Base-by-base conservation (phyloP, 2,113 vertebrate species). In the Heliornis fulica region DNA sequence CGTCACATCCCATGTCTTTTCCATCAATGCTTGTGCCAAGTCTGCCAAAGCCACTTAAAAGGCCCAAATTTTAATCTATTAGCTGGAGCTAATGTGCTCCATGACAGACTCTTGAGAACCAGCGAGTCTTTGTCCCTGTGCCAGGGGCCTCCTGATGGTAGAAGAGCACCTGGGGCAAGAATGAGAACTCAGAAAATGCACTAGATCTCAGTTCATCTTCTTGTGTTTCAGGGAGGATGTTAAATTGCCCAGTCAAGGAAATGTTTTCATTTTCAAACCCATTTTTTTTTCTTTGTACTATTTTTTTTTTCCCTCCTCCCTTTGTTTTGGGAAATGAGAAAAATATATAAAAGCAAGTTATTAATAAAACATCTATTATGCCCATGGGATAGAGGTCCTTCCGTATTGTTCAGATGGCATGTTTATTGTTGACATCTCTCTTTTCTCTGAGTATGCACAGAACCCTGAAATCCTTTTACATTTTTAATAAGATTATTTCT, bases 401-500 rank as follows among this genome's bases (percentile, higher is more conserved):
- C 95, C 25, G 60, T 92, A 79, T 95, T 96, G 93, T 97, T 97
- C 93, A 92, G 94, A 94, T 92, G 92, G 83, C 94, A 93, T 97
- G 96, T 97, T 97, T 97, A 95, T 96, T 97, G 96, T 97, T 97
- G 97, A 97, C 83, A 83, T 97, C 95, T 97, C 93, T 97, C 91
- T 97, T 94, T 91, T 94, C 93, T 96, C 94, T 94, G 93, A 97
- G 87, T 79, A 83, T 95, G 94, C 96, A 97, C 91, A 96, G 95
- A 96, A 96, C 90, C 96, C 96, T 96, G 96, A 97, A 96, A 96
- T 96, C 94, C 96, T 97, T 97, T 97, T 97, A 97, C 96, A 97
- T 97, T 97, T 97, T 97, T 97, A 97, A 97, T 97, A 97, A 96
- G 96, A 96, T 97, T 95, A 95, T 93, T 94, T 91, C 95, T 94